Percentiles rank a stretch among this genome's conserved stretches.
phyloP scores from a whole-genome alignment of 2,888 invertebrate genomes.

The Pandemis corylana region DNA sequence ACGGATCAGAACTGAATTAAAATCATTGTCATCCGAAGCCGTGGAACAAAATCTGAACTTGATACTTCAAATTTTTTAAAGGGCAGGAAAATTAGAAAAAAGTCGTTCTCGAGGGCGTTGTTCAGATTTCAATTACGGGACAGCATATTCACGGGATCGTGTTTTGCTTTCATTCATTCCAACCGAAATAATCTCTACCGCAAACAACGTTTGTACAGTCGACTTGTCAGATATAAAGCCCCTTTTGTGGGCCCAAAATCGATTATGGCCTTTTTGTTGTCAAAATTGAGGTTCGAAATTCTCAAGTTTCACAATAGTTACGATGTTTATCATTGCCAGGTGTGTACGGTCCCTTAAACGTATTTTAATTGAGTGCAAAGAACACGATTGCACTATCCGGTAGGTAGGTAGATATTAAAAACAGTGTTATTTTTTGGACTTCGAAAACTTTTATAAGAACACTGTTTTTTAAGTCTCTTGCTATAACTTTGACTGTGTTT shows the following conservation, averaged over 20 bases:
- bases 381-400: constrained; percentile 48
- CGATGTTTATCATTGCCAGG: constrained; percentile 82
- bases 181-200: constrained; percentile 84
- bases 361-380: constrained; percentile 78
- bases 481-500: neutral
- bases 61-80: constrained; percentile 41
- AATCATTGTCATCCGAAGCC: constrained; percentile 39
- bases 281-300: constrained; percentile 83
- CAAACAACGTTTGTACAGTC: constrained; percentile 82
- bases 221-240: constrained; percentile 83
- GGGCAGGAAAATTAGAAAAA: constrained; percentile 67
- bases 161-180: constrained; percentile 84
- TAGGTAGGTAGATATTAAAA: neutral
- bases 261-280: constrained; percentile 85
- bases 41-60: constrained; percentile 37
- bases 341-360: constrained; percentile 73
- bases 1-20: constrained; percentile 23
- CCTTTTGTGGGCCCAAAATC: constrained; percentile 80
- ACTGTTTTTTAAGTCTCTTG: neutral
- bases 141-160: constrained; percentile 78
- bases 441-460: neutral
- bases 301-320: constrained; percentile 81
- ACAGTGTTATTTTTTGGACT: constrained; percentile 38
- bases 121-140: constrained; percentile 80
- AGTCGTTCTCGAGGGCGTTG: constrained; percentile 66